These are phyloP conservation scores for Hirundichthys speculiger DNA, from an alignment of 2,113 vertebrate species.

Conservation along the genomic window DNA sequence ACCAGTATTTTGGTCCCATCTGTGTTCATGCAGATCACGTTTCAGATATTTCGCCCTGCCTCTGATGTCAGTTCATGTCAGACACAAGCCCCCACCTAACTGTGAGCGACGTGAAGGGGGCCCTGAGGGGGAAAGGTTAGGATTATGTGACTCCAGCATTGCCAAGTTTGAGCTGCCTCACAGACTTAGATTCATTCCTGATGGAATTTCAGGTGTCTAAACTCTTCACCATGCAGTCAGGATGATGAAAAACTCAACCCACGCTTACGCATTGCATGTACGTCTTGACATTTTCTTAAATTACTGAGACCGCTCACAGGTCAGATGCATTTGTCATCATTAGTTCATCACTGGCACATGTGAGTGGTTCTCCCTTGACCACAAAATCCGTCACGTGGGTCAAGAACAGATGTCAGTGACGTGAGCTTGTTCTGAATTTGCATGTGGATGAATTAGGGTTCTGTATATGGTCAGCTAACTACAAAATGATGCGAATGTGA, in stretches of 20 bases:
- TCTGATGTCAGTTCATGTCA: constrained; percentile 9
- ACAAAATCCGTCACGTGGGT: constrained; percentile 19
- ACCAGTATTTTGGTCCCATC: constrained; percentile 35
- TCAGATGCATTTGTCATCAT: constrained; percentile 33
- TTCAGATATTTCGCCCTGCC: constrained; percentile 24
- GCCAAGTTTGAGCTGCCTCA: constrained; percentile 28
- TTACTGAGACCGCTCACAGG: constrained; percentile 26
- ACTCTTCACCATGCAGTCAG: constrained; percentile 7
- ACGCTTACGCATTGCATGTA: constrained; percentile 56
- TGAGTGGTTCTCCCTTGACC: constrained; percentile 25
- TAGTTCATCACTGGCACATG: constrained; percentile 49
- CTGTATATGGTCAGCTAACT: no score
- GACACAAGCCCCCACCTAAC: constrained; percentile 14
- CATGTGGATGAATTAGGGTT: no score
- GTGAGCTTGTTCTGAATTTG: not conserved
- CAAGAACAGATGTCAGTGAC: constrained; percentile 33
- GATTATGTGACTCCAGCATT: constrained; percentile 31
- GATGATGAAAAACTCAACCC: constrained; percentile 22
- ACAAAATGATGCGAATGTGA: no score
- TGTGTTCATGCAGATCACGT: constrained; percentile 28
- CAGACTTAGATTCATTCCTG: constrained; percentile 32
- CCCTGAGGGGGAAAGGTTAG: constrained; percentile 55
- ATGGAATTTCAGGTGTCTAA: constrained; percentile 17
- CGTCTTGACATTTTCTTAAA: constrained; percentile 60
- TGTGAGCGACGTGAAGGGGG: constrained; percentile 15